Base-by-base conservation (phyloP, 1,140 invertebrate species). In the Drosophila littoralis region DNA sequence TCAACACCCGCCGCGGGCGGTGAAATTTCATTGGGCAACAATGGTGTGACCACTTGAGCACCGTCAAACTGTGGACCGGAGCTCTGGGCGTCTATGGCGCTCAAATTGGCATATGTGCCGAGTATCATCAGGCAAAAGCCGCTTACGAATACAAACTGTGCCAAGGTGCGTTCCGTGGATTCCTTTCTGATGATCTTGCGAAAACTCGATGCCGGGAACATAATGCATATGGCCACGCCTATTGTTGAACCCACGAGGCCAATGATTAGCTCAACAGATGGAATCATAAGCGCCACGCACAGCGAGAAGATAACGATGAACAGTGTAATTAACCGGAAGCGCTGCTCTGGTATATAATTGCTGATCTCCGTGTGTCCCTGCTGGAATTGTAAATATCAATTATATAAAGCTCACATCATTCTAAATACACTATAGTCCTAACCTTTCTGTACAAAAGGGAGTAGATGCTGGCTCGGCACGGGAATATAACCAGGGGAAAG, bases 401-500 rank as follows among this genome's bases (percentile, higher is more conserved):
- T 10, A 7, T 1, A 12, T 7, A 40, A 5, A 36, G 10, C 35
- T 40, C 6, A 43, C 9, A 15, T 32, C 45, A 57, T 5, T 13
- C 6, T 13, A 10, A n/a, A 17, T 5, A 17, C 8, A 5, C 28
- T 28, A 12, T 22, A 2, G 2, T 7, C 1, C 90, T 93, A 94
- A 98, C 97, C 94, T 96, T 95, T 91, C 95, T 95, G 92, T 97
- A 98, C 0, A 99, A 91, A 52, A 99, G 94, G 0, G 98, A 99
- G 93, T 98, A 97, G 4, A 99, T 93, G 92, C 97, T 98, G 6
- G 97, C 97, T 69, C 98, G 93, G 92, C 98, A 99, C 8, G 98
- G 98, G 93, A 99, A 99, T 91, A 99, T 97, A 60, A 99, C 97
- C 58, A 99, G 94, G 9, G 98, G 98, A 93, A 99, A 99, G 92